Base-by-base conservation (phyloP, 2,888 invertebrate genomes). In the Odiellus spinosus region DNA sequence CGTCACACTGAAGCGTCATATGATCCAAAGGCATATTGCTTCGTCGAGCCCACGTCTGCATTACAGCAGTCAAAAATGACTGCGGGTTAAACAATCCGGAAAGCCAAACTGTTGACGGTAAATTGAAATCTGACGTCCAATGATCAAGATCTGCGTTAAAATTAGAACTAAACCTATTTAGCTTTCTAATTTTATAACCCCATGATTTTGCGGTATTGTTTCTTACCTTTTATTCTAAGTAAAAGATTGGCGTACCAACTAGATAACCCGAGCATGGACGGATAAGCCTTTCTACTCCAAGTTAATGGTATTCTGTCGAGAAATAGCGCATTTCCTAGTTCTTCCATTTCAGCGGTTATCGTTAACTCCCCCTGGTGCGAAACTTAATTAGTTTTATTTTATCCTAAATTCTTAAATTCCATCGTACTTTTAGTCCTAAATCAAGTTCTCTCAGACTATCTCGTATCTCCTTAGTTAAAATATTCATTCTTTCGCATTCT, bases 1-100 rank as follows among this genome's bases (percentile, higher is more conserved):
- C 93, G 65, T 95, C 95, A 65, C 90, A 91, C 62, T 91, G 88
- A 15, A 95, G 71, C 64, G 88, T 90, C 91, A 95, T 93, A 69
- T 91, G 88, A 67, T 95, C 93, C 40, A 95, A 71, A 0, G 93
- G 93, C 58, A 91, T 71, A 64, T 91, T 91, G 65, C 88, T 86
- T 62, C 82, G 78, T 26, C 93, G 74, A 0, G 93, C 93, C 26
- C 91, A 91, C 60, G 88, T 90, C 69, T 95, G 95, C 91, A 95
- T 93, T 60, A 95, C 93, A 42, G 95, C 93, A 0, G 95, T 95
- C 48, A 95, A 69, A 59, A 95, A 75, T 35, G 90, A 90, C 68
- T 95, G 93, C 0, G 93, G 95, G 67, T 95, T 95, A 71, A 95
- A 95, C 69, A 95, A 90, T n/a, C 93, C 95, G 12, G 85, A 87